These are phyloP conservation scores for Trypoxylus dichotomus DNA, from an alignment of 1,140 invertebrate genomes.

Conservation along the genomic window DNA sequence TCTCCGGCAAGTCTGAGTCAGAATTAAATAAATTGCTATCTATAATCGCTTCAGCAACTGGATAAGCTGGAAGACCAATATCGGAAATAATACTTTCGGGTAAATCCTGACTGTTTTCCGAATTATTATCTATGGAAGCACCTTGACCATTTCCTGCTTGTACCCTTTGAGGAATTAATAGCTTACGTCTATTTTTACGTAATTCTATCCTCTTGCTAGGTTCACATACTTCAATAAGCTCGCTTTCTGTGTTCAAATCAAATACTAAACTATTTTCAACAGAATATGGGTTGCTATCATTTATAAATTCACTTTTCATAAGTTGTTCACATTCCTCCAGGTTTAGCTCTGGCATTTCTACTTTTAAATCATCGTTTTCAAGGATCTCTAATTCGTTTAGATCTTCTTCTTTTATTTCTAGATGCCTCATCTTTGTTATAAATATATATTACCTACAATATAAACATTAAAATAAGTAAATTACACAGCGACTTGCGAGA, in stretches of 20 bases:
- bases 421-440: slow-evolving; percentile 32
- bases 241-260: slow-evolving; percentile 15
- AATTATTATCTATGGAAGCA: slow-evolving; percentile 31
- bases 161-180: slow-evolving; percentile 33
- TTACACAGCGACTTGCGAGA: not conserved
- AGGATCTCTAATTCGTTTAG: not conserved
- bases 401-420: slow-evolving; percentile 36
- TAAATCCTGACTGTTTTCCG: slow-evolving; percentile 29
- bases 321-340: slow-evolving; percentile 31
- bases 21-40: slow-evolving; percentile 30
- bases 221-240: slow-evolving; percentile 16
- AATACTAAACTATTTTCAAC: not conserved
- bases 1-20: slow-evolving; percentile 35
- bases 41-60: slow-evolving; percentile 12
- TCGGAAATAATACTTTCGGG: slow-evolving; percentile 30
- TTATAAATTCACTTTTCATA: slow-evolving; percentile 31
- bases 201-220: not conserved
- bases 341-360: slow-evolving; percentile 28
- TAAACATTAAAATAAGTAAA: not conserved
- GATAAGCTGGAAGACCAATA: not conserved
- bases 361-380: slow-evolving; percentile 13
- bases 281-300: not conserved
- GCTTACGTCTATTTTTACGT: slow-evolving; percentile 35
- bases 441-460: not conserved
- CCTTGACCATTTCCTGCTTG: slow-evolving; percentile 35